phyloP scores from a whole-genome alignment of 2,113 vertebrate genomes.

The Antennarius striatus region DNA sequence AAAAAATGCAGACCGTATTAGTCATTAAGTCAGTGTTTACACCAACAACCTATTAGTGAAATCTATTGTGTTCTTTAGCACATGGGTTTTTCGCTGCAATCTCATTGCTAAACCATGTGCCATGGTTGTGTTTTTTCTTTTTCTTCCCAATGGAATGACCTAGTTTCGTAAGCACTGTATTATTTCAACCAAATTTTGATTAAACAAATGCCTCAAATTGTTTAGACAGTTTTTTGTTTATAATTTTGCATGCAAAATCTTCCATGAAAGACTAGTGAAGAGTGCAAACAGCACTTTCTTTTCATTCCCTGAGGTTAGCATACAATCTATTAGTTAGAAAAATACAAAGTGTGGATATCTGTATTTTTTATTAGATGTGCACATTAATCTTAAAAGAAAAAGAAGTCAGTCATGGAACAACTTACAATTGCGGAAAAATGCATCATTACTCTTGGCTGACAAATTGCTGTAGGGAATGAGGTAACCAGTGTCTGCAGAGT shows the following conservation, averaged over 20 bases:
- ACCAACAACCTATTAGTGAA: no score
- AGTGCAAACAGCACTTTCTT: not conserved
- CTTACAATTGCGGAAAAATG: no score
- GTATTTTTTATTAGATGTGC: no score
- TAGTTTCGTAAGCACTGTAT: conserved; percentile 19
- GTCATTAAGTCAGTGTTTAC: no score
- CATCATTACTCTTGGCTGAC: not conserved
- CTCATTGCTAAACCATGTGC: not conserved
- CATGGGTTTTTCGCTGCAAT: not conserved
- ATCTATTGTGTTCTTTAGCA: no score
- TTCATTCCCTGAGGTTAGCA: not conserved
- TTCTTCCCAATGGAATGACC: conserved; percentile 17
- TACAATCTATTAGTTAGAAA: no score
- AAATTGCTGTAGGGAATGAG: not conserved
- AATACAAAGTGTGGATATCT: no score
- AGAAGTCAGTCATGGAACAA: conserved; percentile 7
- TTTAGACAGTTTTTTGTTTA: conserved; percentile 1
- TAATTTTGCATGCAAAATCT: conserved; percentile 16
- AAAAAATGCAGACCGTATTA: no score
- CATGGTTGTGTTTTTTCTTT: not conserved
- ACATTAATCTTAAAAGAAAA: conserved; percentile 30
- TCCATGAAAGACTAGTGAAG: conserved; percentile 21
- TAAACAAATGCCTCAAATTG: no score
- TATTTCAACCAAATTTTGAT: no score
- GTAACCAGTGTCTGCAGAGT: conserved; percentile 5